Evolutionary conservation across 2,888 invertebrate genomes (phyloP).

Genomic region (Oegoconia quadripuncta): DNA sequence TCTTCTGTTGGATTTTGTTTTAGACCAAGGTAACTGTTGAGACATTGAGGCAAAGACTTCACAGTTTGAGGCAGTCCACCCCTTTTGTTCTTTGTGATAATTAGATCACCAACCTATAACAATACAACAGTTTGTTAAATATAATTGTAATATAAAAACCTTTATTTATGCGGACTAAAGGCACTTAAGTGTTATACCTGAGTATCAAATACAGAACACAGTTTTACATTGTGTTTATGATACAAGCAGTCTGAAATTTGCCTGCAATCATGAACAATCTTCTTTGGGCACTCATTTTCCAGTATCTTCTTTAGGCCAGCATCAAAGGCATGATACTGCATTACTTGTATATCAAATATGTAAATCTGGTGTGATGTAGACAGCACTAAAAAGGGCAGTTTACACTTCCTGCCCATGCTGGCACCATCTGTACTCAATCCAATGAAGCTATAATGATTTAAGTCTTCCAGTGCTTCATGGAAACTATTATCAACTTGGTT

Average conservation of each 20-base stretch:
- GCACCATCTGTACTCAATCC: constrained; percentile 68
- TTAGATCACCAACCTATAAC: constrained; percentile 68
- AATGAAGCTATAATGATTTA: constrained; percentile 52
- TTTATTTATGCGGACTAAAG: neutral
- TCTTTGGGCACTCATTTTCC: constrained; percentile 63
- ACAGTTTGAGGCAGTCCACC: constrained; percentile 55
- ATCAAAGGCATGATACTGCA: constrained; percentile 71
- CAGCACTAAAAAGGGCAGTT: constrained; percentile 66
- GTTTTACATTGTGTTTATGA: constrained; percentile 76
- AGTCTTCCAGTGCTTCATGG: constrained; percentile 60
- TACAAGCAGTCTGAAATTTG: constrained; percentile 78
- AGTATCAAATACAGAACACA: constrained; percentile 81
- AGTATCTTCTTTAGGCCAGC: constrained; percentile 68
- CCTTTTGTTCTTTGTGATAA: constrained; percentile 62
- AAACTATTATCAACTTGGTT: constrained; percentile 67
- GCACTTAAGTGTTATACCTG: constrained; percentile 47
- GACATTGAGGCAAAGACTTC: constrained; percentile 59
- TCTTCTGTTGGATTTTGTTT: constrained; percentile 55
- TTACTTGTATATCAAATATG: constrained; percentile 71
- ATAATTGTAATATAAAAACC: constrained; percentile 2
- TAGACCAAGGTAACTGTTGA: constrained; percentile 64
- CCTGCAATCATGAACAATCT: constrained; percentile 81
- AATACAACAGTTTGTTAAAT: constrained; percentile 1
- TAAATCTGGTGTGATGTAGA: constrained; percentile 68
- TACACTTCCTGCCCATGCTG: constrained; percentile 71